Percentiles rank a stretch among this genome's conserved stretches.
Evolutionary conservation across 1,140 invertebrate species (phyloP).

Genomic region (Latrodectus geometricus): DNA sequence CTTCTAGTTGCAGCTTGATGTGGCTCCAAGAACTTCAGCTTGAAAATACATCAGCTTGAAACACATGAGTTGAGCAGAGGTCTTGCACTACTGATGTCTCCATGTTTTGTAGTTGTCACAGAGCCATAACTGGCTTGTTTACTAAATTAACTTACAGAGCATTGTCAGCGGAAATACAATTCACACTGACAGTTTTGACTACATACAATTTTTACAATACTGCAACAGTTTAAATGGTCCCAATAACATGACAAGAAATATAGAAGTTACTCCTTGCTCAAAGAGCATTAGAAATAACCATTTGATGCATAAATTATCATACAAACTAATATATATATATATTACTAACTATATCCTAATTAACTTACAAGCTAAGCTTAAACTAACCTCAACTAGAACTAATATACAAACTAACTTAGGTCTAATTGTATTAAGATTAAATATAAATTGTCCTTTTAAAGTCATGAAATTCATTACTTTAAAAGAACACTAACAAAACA

Average conservation of each 20-base stretch:
- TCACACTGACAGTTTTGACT: slow-evolving; percentile 33
- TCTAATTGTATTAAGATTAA: slow-evolving; percentile 14
- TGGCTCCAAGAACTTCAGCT: too few relatives aligned
- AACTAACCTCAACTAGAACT: slow-evolving; percentile 18
- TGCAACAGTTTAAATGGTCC: slow-evolving; percentile 62
- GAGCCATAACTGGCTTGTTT: not conserved
- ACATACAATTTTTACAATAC: slow-evolving; percentile 49
- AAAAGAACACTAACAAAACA: not conserved
- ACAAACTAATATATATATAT: slow-evolving; percentile 9
- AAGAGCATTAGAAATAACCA: slow-evolving; percentile 42
- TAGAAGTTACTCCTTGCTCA: slow-evolving; percentile 11
- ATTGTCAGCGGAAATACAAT: slow-evolving; percentile 1
- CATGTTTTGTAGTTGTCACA: too few relatives aligned
- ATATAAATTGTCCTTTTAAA: slow-evolving; percentile 2
- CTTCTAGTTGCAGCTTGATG: too few relatives aligned
- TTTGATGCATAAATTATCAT: slow-evolving; percentile 51
- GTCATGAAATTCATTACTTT: not conserved
- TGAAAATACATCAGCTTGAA: too few relatives aligned
- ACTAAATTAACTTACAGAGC: slow-evolving; percentile 25
- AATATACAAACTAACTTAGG: slow-evolving; percentile 37
- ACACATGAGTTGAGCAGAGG: too few relatives aligned
- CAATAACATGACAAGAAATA: slow-evolving; percentile 58
- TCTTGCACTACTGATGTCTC: too few relatives aligned
- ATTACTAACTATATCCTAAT: not conserved
- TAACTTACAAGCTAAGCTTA: slow-evolving; percentile 46